These are phyloP conservation scores for Saguinus midas DNA, from an alignment of 2,113 vertebrate genomes.

Conservation along the genomic window DNA sequence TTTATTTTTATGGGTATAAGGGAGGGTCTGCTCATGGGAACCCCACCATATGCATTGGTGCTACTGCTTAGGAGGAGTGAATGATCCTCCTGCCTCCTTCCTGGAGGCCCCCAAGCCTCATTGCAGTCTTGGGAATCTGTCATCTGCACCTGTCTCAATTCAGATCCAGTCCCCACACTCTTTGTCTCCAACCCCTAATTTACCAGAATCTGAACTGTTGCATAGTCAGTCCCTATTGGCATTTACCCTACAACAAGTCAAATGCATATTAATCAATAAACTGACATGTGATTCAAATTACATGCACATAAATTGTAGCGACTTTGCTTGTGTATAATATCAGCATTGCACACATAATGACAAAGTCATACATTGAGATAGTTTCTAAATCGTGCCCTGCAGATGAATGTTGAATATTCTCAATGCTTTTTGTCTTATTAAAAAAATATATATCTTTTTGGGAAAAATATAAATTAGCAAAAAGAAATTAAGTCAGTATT, in stretches of 20 bases:
- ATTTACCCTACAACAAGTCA: too few species aligned
- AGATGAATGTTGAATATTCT: not conserved
- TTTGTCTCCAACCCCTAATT: not conserved
- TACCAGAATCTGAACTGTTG: not conserved
- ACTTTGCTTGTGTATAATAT: not conserved
- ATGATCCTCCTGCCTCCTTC: not conserved
- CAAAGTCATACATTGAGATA: not conserved
- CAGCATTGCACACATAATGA: not conserved
- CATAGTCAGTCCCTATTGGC: not conserved
- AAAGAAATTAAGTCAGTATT: not conserved
- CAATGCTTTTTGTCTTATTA: not conserved
- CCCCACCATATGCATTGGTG: fast-evolving
- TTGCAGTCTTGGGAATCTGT: not conserved
- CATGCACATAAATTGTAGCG: not conserved
- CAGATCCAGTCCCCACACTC: not conserved
- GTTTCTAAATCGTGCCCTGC: not conserved
- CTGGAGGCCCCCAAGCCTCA: not conserved
- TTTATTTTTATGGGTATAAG: not conserved
- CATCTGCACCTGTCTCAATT: not conserved
- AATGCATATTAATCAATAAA: not conserved
- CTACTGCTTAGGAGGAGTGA: not conserved
- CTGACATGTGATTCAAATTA: not conserved
- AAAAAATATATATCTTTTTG: not conserved
- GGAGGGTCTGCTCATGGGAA: not conserved
- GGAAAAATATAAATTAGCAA: not conserved